Conservation (phyloP, 23 tunicate species). For the Oikopleura dioica region DNA sequence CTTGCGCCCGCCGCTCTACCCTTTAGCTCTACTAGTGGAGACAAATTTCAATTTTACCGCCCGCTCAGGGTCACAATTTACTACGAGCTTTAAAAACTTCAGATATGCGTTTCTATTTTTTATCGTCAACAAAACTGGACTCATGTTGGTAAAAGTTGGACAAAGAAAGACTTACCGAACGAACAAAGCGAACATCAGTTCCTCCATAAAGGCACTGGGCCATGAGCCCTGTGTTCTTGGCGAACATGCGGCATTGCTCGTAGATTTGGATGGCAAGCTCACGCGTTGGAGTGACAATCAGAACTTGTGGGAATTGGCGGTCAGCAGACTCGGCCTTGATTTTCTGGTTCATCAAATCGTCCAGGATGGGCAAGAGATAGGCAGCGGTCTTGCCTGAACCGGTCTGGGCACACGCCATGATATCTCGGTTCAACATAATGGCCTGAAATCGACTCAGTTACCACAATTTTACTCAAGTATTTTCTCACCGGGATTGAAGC, state of each 20-base stretch:
- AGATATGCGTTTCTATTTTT: too few relatives aligned
- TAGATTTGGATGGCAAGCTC: slow-evolving; percentile 50
- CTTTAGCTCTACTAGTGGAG: too few relatives aligned
- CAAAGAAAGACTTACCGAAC: too few relatives aligned
- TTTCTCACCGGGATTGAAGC: too few relatives aligned
- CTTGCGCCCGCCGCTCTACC: too few relatives aligned
- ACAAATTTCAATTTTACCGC: too few relatives aligned
- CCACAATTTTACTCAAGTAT: too few relatives aligned
- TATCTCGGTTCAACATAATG: slow-evolving; percentile 30
- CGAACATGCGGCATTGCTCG: background rate
- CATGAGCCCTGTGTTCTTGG: background rate
- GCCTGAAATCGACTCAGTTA: too few relatives aligned
- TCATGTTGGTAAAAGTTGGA: too few relatives aligned
- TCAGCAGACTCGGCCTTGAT: slow-evolving; percentile 17
- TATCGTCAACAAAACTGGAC: too few relatives aligned
- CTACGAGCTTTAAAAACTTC: too few relatives aligned
- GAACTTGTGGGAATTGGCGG: slow-evolving; percentile 48
- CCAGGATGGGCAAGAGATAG: slow-evolving; percentile 51
- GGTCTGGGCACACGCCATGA: slow-evolving; percentile 99
- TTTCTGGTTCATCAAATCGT: slow-evolving; percentile 25
- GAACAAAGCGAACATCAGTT: background rate
- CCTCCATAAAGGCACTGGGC: slow-evolving; percentile 2
- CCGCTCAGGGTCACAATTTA: too few relatives aligned
- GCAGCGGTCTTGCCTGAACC: slow-evolving; percentile 99
- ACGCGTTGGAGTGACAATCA: slow-evolving; percentile 75